Conservation (phyloP, 2,113 vertebrate species). For the Ameiurus melas region DNA sequence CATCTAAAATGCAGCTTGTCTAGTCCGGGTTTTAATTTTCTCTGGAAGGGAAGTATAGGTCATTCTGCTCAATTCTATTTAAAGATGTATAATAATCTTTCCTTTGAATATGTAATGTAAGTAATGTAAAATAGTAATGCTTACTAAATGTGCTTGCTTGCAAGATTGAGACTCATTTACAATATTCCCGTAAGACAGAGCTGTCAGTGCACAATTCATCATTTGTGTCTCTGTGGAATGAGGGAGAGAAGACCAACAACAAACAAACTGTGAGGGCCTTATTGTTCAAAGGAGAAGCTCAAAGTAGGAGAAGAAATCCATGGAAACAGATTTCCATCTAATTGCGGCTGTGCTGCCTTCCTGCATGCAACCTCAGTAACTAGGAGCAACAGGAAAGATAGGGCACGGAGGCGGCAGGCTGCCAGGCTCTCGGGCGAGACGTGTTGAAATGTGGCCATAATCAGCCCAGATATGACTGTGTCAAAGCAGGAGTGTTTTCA, state of each 20-base stretch:
- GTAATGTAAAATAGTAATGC: too few species aligned
- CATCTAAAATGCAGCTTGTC: constrained; percentile 37
- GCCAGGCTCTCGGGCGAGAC: constrained; percentile 71
- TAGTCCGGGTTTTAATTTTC: constrained; percentile 49
- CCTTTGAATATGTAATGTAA: constrained; percentile 56
- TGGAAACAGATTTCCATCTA: constrained; percentile 80
- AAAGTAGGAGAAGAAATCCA: constrained; percentile 65
- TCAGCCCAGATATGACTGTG: constrained; percentile 62
- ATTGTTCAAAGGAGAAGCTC: constrained; percentile 58
- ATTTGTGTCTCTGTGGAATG: constrained; percentile 62
- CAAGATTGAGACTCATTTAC: constrained; percentile 56
- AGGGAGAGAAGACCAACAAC: constrained; percentile 64
- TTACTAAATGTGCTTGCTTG: constrained; percentile 57
- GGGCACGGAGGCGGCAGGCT: constrained; percentile 69
- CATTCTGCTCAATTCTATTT: constrained; percentile 58
- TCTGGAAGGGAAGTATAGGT: constrained; percentile 55
- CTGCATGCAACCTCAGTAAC: constrained; percentile 70
- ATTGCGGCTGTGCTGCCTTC: constrained; percentile 68
- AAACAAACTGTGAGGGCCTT: constrained; percentile 70
- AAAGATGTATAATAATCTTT: constrained; percentile 68
- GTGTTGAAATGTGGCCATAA: constrained; percentile 62
- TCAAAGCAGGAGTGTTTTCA: constrained; percentile 69
- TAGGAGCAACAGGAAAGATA: constrained; percentile 69
- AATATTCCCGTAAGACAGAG: constrained; percentile 65
- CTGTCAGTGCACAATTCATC: constrained; percentile 62